Base-by-base conservation (phyloP, 1,140 invertebrate species). In the Lepidurus apus region DNA sequence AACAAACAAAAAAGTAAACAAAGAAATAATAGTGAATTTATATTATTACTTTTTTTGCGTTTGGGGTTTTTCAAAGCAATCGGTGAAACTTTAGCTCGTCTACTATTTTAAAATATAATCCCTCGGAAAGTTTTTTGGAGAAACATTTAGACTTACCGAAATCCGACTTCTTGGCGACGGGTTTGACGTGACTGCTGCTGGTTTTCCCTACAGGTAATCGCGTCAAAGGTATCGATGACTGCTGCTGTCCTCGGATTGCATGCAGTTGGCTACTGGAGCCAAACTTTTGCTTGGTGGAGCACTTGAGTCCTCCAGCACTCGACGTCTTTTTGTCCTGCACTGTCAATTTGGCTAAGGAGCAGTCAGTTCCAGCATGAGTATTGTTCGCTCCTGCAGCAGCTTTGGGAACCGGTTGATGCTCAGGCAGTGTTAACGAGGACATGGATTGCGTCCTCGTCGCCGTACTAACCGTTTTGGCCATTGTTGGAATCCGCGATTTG, bases 401-500 rank as follows among this genome's bases (percentile, higher is more conserved):
- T 65, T 65, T n/a, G 53, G 34, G 34, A 34, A 34, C 34, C 34
- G 34, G 34, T 34, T 34, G 34, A 34, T 34, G 34, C 34, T 21
- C 13, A 13, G 53, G 53, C 21, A 65, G 53, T 21, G 53, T 65
- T n/a, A 65, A 21, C 53, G 53, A 65, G 17, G 21, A 65, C 53
- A 65, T 13, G 6, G 53, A 65, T 21, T 65, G 53, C 53, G 53
- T 21, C 53, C 53, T 65, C 21, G 6, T 13, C 9, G 53, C 53
- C 7, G 53, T 9, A 21, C 7, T 13, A 13, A 21, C 53, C 6
- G 17, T 65, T 65, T 65, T 65, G 13, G 53, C 13, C 53, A 65
- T 65, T 65, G 53, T 65, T 65, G 53, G 53, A 65, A 65, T 65
- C 9, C 53, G 53, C 53, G 53, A 65, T 17, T 65, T 65, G n/a